A percentile compares a stretch with the other conserved stretches of the same genome.
These are phyloP conservation scores for Caloenas nicobarica DNA, from an alignment of 2,113 vertebrate genomes.

Conservation along the genomic window DNA sequence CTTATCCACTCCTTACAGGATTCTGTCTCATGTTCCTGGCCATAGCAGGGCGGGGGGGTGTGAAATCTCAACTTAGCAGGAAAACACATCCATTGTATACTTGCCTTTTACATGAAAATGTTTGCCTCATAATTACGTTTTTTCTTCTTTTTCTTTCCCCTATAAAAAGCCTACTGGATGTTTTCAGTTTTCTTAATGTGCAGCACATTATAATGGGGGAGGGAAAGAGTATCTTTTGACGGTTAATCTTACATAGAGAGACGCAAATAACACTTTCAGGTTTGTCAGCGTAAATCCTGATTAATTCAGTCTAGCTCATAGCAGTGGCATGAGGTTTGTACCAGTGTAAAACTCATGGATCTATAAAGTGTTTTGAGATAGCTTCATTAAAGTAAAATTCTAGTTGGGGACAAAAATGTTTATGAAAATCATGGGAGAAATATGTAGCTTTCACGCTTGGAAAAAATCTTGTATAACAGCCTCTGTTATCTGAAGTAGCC, in stretches of 20 bases:
- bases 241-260: background rate
- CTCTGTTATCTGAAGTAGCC: background rate
- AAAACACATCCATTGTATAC: background rate
- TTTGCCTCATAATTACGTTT: background rate
- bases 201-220: background rate
- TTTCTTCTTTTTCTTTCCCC: too few relatives aligned
- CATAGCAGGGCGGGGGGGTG: background rate
- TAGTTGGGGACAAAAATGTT: background rate
- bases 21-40: background rate
- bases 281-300: background rate
- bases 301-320: background rate
- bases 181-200: background rate
- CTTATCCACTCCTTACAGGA: background rate
- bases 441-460: background rate
- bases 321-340: background rate
- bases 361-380: background rate
- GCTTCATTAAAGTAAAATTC: background rate
- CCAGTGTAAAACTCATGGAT: rapidly evolving
- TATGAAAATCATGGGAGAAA: background rate
- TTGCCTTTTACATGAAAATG: background rate
- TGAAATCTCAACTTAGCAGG: background rate
- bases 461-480: background rate
- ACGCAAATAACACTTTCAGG: background rate
- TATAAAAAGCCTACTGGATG: background rate
- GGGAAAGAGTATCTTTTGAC: background rate